Base-by-base conservation (phyloP, 2,797 vertebrate species). In the Chloroceryle amazona region DNA sequence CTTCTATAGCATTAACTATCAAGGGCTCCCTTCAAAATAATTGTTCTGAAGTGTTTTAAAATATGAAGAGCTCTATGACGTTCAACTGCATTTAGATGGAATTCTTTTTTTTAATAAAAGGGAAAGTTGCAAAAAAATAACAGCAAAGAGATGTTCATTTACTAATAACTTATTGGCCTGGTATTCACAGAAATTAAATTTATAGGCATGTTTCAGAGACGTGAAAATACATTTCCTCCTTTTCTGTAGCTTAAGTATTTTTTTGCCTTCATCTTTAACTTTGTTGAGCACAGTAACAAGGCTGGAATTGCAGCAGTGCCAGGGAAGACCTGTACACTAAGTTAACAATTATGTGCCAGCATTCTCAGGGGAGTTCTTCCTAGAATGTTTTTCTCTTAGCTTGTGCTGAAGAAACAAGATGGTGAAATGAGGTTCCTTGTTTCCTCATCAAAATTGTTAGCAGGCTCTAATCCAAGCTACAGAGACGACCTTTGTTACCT, bases 21-120 rank as follows among this genome's bases (percentile, higher is more conserved):
- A 97, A 93, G 88, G 62, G 39, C 51, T 97, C 75, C 89, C 57
- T 96, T 98, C 80, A 96, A 97, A 97, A 80, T 94, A 97, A 96
- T 97, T 97, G 73, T 96, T 97, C 84, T 73, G 89, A 96, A 97
- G 87, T 93, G 71, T 67, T 97, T 97, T 93, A 96, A 97, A 97
- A 96, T 96, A 97, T 90, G 76, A 96, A 95, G n/a, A 94, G 60
- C 58, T 96, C 97, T 97, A 76, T 96, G 66, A 91, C 95, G 85
- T 89, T 95, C 80, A 81, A 13, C 75, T 95, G 81, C 74, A 62
- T 97, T 97, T 88, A 95, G 83, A 91, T 90, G 79, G 71, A 95
- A 61, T 96, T 94, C 31, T 37, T 79, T 96, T 94, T 94, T 96
- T 86, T 7, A 75, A 95, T 93, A 57, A 96, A 96, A 96, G 58